Conservation (phyloP, 2,888 invertebrate genomes). For the Germaria angustata region DNA sequence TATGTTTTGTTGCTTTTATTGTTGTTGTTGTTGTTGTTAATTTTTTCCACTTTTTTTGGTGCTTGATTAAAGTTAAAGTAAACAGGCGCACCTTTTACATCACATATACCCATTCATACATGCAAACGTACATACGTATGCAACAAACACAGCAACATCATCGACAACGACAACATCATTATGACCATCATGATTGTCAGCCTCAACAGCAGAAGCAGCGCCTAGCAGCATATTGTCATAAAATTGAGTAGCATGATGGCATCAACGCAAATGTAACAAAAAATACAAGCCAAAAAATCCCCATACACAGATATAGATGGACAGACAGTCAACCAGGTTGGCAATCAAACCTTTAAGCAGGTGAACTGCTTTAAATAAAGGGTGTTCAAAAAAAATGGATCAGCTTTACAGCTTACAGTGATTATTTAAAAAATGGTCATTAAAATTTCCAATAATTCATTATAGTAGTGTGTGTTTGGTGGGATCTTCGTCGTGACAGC, state of each 20-base stretch:
- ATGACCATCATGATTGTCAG: conserved; percentile 9
- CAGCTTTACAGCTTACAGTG: background rate
- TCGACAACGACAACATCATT: background rate
- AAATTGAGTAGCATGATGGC: conserved; percentile 56
- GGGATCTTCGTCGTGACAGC: too few relatives aligned
- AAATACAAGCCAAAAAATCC: conserved; percentile 6
- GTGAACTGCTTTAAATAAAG: conserved; percentile 60
- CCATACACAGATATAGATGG: conserved; percentile 6
- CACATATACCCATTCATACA: background rate
- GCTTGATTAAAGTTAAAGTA: conserved; percentile 57
- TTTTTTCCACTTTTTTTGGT: conserved; percentile 4
- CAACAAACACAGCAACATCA: conserved; percentile 30
- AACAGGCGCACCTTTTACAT: conserved; percentile 66
- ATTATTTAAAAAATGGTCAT: background rate
- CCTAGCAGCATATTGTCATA: conserved; percentile 55
- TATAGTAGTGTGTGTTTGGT: too few relatives aligned
- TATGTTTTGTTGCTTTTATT: too few relatives aligned
- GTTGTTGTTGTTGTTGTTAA: background rate
- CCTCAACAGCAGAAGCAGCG: conserved; percentile 47
- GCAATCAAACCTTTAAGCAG: conserved; percentile 56
- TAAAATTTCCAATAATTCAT: too few relatives aligned
- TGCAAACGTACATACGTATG: background rate
- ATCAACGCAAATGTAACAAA: conserved; percentile 50
- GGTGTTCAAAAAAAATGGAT: background rate
- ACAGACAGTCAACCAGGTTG: conserved; percentile 23